Conservation (phyloP, 2,888 invertebrate species). For the Drosophila aldrichi region DNA sequence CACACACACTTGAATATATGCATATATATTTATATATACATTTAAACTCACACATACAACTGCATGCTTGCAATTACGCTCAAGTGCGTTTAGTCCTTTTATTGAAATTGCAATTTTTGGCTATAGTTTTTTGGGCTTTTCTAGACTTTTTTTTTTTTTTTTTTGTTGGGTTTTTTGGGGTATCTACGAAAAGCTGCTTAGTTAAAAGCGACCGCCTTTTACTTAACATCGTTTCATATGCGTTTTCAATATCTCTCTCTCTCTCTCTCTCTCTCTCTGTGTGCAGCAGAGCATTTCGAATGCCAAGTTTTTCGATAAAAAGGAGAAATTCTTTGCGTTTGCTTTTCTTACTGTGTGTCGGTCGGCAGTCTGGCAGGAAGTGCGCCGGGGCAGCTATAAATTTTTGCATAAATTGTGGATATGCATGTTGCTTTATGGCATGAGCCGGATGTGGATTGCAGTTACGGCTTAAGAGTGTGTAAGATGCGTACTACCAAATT, state of each 20-base stretch:
- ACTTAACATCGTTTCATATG: slow-evolving; percentile 59
- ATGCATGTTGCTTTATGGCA: slow-evolving; percentile 68
- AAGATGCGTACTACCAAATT: slow-evolving; percentile 63
- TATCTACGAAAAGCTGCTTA: slow-evolving; percentile 56
- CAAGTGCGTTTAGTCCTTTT: slow-evolving; percentile 74
- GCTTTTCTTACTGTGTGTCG: slow-evolving; percentile 36
- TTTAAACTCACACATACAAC: slow-evolving; percentile 1
- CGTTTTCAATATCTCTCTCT: slow-evolving; percentile 64
- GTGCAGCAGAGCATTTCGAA: slow-evolving; percentile 45
- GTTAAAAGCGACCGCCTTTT: slow-evolving; percentile 65
- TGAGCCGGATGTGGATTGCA: slow-evolving; percentile 65
- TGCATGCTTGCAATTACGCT: slow-evolving; percentile 74
- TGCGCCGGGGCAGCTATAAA: slow-evolving; percentile 66
- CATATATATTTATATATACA: neutral
- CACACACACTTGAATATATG: neutral
- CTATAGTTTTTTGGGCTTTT: slow-evolving; percentile 49
- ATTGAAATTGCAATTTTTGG: slow-evolving; percentile 68
- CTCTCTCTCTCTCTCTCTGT: no score
- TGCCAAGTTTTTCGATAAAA: slow-evolving; percentile 76
- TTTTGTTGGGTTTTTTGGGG: neutral
- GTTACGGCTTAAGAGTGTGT: slow-evolving; percentile 58
- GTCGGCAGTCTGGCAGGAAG: slow-evolving; percentile 52
- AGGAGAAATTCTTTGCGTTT: slow-evolving; percentile 49
- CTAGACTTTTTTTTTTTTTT: slow-evolving; percentile 1
- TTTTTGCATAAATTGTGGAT: slow-evolving; percentile 72